Base-by-base conservation (phyloP, 1,140 invertebrate species). In the Ctenoplectra terminalis region DNA sequence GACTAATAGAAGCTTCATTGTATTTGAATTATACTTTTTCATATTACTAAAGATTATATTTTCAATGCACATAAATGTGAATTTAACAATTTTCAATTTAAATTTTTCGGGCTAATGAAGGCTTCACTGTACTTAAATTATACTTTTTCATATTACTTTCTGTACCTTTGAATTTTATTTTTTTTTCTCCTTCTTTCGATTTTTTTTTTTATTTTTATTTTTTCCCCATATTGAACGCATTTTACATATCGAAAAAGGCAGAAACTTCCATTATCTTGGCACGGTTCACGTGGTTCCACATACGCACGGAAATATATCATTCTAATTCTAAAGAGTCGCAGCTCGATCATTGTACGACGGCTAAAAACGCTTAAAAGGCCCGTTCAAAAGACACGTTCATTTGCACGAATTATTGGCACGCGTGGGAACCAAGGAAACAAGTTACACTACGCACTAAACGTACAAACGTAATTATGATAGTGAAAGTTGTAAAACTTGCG, bases 371-470 rank as follows among this genome's bases (percentile, higher is more conserved):
- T 77, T 37, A 34, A 74, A 86, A 87, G 74, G 84, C 85, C 64
- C 58, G 73, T 66, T 82, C 64, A 60, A 76, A 86, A 86, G 85
- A 86, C 84, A 86, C 83, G 70, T 86, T 78, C 48, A n/a, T 86
- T 86, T 71, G 58, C 80, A 74, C 37, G 66, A 72, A 64, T 60
- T 40, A 85, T 86, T 86, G 83, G 83, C 84, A 86, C 84, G 84
- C 79, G 83, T 85, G 69, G 67, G 63, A 66, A 86, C 52, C 60
- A 83, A 50, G 54, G 60, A 31, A 70, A 76, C 23, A 58, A 69
- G 37, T 84, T 79, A 64, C 60, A 46, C 13, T 61, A 72, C 48
- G 31, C 61, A 50, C 50, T 26, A 52, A 58, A 60, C 46, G 50
- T 63, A 40, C 31, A 37, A 73, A 63, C 43, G 17, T 50, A 26